Evolutionary conservation across 2,113 vertebrate genomes (phyloP).

Genomic region (Macrotis lagotis): DNA sequence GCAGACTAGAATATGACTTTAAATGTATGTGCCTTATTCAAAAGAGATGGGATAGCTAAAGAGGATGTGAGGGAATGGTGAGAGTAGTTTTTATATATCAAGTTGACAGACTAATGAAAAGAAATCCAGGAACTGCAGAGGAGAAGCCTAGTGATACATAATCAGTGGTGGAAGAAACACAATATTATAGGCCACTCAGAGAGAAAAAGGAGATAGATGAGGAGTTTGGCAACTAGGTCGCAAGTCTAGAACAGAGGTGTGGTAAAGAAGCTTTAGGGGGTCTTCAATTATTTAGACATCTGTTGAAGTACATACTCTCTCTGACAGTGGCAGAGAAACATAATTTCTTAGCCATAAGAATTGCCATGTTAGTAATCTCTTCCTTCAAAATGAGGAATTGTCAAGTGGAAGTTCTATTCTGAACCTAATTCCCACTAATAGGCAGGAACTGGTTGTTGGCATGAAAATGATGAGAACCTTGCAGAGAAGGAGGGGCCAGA

Average conservation of each 20-base stretch:
- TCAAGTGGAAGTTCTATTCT: background rate
- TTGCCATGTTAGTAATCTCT: background rate
- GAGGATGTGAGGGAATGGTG: background rate
- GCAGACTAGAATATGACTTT: background rate
- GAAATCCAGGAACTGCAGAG: too few relatives aligned
- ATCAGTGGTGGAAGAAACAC: background rate
- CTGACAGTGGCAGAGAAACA: background rate
- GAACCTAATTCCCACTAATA: background rate
- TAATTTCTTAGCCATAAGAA: background rate
- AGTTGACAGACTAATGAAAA: background rate
- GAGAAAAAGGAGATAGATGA: background rate
- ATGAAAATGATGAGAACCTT: background rate
- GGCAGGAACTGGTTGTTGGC: background rate
- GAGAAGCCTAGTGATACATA: too few relatives aligned
- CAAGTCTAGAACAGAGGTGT: background rate
- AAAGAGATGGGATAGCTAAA: background rate
- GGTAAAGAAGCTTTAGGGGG: background rate
- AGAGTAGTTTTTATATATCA: background rate
- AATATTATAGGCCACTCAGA: background rate
- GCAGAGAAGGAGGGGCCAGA: background rate
- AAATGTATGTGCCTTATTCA: background rate
- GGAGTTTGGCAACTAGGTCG: background rate
- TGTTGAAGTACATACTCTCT: background rate
- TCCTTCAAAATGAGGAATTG: background rate
- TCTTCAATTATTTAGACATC: background rate